Conservation (phyloP, 2,888 invertebrate species). For the Ashinkailepas kermadecensis region DNA sequence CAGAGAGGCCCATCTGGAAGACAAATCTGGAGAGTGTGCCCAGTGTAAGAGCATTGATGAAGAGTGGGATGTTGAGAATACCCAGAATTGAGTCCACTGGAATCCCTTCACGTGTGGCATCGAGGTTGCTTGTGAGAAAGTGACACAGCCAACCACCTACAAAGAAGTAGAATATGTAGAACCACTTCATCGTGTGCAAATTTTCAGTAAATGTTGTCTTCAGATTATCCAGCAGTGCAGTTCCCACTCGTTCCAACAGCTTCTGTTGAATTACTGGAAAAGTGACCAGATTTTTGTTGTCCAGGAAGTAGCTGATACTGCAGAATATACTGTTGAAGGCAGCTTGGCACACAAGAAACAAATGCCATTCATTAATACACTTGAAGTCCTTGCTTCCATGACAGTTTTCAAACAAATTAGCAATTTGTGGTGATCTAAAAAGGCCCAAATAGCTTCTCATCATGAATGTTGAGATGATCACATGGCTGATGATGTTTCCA, state of each 20-base stretch:
- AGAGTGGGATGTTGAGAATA: neutral
- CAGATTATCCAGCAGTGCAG: neutral
- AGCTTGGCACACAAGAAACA: constrained; percentile 6
- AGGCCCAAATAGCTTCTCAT: neutral
- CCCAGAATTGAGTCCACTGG: neutral
- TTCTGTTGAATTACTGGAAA: neutral
- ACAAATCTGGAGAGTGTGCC: neutral
- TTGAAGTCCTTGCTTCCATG: neutral
- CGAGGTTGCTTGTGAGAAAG: neutral
- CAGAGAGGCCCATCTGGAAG: neutral
- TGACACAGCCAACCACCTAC: neutral
- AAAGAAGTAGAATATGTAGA: neutral
- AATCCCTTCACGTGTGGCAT: neutral
- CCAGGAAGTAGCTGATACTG: neutral
- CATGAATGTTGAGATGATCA: neutral
- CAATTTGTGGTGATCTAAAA: neutral
- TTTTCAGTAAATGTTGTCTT: neutral
- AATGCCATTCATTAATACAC: constrained; percentile 2
- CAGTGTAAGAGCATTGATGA: neutral
- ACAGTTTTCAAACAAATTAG: neutral
- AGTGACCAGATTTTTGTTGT: neutral
- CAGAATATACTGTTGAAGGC: neutral
- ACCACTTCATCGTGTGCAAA: constrained; percentile 1
- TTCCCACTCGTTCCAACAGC: neutral
- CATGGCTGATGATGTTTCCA: neutral